Base-by-base conservation (phyloP, 2,888 invertebrate genomes). In the Zhengitettix transpicula region DNA sequence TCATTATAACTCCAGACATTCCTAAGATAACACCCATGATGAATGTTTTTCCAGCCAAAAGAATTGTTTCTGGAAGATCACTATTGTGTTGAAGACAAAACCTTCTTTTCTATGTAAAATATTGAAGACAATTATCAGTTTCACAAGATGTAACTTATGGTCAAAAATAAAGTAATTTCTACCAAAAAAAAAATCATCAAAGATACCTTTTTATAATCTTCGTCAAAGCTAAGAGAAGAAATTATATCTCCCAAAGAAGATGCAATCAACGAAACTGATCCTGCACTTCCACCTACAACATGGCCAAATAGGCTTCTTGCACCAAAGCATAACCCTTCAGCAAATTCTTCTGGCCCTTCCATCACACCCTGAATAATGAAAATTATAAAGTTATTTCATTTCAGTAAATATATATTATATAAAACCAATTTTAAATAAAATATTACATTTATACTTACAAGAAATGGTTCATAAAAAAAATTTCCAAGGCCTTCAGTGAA, bases 1-100 rank as follows among this genome's bases (percentile, higher is more conserved):
- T 79, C 1, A 83, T 80, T 14, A 85, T 77, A 1, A 86, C 77
- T 0, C 85, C 85, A 1, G 83, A 81, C 52, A 85, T 75, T 8
- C 84, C 83, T 0, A 84, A 70, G 10, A 81, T 80, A 3, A 84
- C 79, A 44, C 84, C 83, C 62, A 82, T 77, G 42, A 81, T 77
- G 68, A 82, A 81, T 1, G 76, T 76, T 66, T 76, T 76, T 65
- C 79, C 79, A 0, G 79, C 79, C 61, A 72, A 67, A 52, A 71
- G 71, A 60, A 74, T 67, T 11, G 73, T 69, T 59, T 71, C 70
- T 5, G 77, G 76, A 8, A 77, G 67, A 62, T 72, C 69, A 51
- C 67, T 67, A 1, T 72, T 70, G 52, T 69, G 69, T 60, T 73
- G 73, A 64, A 76, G 66, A 44, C 72, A 68, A 44, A 71, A 69